Evolutionary conservation across 2,797 vertebrate genomes (phyloP).

Genomic region (Poeciliopsis presidionis): DNA sequence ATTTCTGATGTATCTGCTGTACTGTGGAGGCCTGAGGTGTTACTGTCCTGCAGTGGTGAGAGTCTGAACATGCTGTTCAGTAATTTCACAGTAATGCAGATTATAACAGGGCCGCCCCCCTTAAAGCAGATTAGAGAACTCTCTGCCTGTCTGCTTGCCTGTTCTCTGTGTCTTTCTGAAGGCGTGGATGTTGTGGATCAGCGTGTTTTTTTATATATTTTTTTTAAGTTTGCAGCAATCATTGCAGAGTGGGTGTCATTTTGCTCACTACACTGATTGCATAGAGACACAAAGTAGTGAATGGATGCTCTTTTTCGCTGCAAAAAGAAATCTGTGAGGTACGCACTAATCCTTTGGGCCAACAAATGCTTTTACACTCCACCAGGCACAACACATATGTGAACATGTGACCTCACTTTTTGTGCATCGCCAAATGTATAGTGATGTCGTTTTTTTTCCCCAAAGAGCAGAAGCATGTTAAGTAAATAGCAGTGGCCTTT

Average conservation of each 20-base stretch:
- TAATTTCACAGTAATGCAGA: slow-evolving; percentile 74
- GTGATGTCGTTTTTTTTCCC: slow-evolving; percentile 21
- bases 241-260: slow-evolving; percentile 6
- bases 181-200: slow-evolving; percentile 44
- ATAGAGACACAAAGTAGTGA: neutral
- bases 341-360: slow-evolving; percentile 28
- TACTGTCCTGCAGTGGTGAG: slow-evolving; percentile 34
- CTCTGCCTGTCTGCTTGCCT: slow-evolving; percentile 33
- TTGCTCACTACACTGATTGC: neutral
- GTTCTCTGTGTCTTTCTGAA: slow-evolving; percentile 43
- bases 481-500: slow-evolving; percentile 17
- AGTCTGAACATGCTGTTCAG: slow-evolving; percentile 60
- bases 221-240: slow-evolving; percentile 2
- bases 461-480: slow-evolving; percentile 9
- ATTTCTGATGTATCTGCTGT: neutral
- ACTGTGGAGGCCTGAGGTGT: slow-evolving; percentile 4
- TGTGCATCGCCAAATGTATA: slow-evolving; percentile 52
- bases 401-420: slow-evolving; percentile 54
- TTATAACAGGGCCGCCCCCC: slow-evolving; percentile 60
- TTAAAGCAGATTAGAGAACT: slow-evolving; percentile 73
- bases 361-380: slow-evolving; percentile 29
- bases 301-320: slow-evolving; percentile 19
- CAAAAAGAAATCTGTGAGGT: slow-evolving; percentile 42
- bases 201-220: slow-evolving; percentile 1
- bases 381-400: slow-evolving; percentile 26